Conservation (phyloP, 2,888 invertebrate species). For the Zeuzera pyrina region DNA sequence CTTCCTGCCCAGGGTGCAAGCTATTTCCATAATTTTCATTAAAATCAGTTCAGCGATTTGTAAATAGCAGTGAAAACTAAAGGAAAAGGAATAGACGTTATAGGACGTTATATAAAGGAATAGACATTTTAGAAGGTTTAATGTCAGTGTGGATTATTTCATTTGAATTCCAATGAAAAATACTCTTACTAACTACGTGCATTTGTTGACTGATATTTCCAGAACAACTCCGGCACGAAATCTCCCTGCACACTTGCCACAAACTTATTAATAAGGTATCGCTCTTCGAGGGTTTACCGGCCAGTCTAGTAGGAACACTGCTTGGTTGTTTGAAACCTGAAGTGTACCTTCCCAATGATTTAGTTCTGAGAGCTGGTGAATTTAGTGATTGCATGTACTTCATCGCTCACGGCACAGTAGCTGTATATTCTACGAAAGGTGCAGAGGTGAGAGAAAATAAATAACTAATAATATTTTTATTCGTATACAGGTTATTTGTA, state of each 20-base stretch:
- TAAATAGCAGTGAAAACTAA: too few species aligned
- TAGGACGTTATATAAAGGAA: too few species aligned
- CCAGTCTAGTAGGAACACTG: conserved; percentile 59
- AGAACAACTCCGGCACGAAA: too few species aligned
- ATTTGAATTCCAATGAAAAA: too few species aligned
- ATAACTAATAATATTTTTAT: background rate
- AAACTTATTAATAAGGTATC: conserved; percentile 68
- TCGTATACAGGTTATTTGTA: background rate
- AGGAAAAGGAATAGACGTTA: too few species aligned
- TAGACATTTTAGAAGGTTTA: too few species aligned
- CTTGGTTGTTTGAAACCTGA: conserved; percentile 68
- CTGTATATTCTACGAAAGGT: conserved; percentile 72
- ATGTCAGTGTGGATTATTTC: too few species aligned
- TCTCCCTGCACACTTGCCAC: conserved; percentile 68
- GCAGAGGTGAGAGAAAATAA: conserved; percentile 55
- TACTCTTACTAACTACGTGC: too few species aligned
- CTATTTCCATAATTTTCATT: too few species aligned
- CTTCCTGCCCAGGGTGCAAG: too few species aligned
- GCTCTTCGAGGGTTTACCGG: conserved; percentile 66
- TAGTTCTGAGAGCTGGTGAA: conserved; percentile 72
- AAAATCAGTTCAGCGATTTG: too few species aligned
- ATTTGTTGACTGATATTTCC: too few species aligned
- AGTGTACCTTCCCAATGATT: conserved; percentile 74
- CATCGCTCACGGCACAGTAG: conserved; percentile 74
- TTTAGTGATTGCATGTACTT: conserved; percentile 77